Base-by-base conservation (phyloP, 2,113 vertebrate genomes). In the Hystrix cristata region DNA sequence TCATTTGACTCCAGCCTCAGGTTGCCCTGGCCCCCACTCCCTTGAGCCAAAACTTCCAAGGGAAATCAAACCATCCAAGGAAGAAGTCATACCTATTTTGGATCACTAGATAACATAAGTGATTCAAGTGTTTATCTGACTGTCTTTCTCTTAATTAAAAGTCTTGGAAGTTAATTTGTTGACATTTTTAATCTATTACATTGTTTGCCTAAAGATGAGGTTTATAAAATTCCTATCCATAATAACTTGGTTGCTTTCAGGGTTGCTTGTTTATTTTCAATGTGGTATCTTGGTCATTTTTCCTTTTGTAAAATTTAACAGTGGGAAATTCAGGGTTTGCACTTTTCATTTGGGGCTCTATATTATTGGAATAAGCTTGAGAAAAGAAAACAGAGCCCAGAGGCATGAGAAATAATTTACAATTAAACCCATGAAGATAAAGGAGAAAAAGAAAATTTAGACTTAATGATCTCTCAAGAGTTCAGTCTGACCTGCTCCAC, bases 51-150 rank as follows among this genome's bases (percentile, higher is more conserved):
- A 95, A 98, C 96, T 97, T 98, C 96, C 97, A 98, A 98, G 97
- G 96, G 96, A 98, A 98, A 98, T 97, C 90, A 97, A 98, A 98
- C 95, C 96, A 95, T 97, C 80, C 94, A 95, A 94, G 96, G 96
- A 96, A 98, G 92, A 97, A 98, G 97, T 69, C 94, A 93, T 97
- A 96, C 81, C 91, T 92, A 96, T 95, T 95, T 91, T 95, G 82
- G 64, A 93, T 98, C 90, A 97, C 95, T 90, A 96, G 96, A 97
- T 95, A 95, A 98, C 21, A 64, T 55, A 96, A 43, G 48, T 11
- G 87, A 96, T 64, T 95, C 94, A 97, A 94, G 96, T 96, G 96
- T 55, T 5, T 59, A 78, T 87, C 79, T 95, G 74, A 85, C 64
- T 98, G 91, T 95, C 98, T 97, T 96, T 96, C 64, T 86, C 5